Conservation (phyloP, 2,113 vertebrate genomes). For the Hippopotamus amphibius region DNA sequence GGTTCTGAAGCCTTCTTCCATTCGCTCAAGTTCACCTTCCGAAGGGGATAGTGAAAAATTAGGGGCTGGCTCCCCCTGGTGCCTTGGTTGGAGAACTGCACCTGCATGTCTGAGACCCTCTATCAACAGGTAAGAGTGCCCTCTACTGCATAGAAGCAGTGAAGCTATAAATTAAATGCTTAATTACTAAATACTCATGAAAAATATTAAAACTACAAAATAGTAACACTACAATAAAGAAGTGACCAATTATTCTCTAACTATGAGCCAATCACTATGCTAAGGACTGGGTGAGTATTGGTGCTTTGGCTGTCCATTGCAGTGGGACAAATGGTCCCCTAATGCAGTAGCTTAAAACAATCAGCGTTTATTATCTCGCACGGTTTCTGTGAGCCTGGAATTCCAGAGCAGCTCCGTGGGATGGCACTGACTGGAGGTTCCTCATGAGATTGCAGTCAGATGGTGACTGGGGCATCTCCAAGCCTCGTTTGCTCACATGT, state of each 20-base stretch:
- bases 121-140: not conserved
- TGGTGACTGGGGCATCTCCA: not conserved
- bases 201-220: not conserved
- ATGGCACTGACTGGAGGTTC: not conserved
- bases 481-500: not conserved
- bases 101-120: not conserved
- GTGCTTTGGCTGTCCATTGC: not conserved
- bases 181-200: not conserved
- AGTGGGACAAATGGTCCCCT: not conserved
- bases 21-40: not conserved
- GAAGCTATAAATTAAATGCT: not conserved
- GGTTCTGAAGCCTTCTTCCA: not conserved
- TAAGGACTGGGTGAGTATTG: not conserved
- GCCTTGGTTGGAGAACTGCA: not conserved
- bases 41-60: conserved; percentile 42
- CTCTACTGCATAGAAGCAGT: not conserved
- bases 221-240: not conserved
- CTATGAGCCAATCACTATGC: not conserved
- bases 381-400: not conserved
- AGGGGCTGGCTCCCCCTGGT: conserved; percentile 37
- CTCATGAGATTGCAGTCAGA: not conserved
- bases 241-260: not conserved
- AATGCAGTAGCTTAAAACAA: not conserved
- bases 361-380: accelerated
- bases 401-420: no score